These are phyloP conservation scores for Agrochola lychnidis DNA, from an alignment of 2,888 invertebrate species.

Conservation along the genomic window DNA sequence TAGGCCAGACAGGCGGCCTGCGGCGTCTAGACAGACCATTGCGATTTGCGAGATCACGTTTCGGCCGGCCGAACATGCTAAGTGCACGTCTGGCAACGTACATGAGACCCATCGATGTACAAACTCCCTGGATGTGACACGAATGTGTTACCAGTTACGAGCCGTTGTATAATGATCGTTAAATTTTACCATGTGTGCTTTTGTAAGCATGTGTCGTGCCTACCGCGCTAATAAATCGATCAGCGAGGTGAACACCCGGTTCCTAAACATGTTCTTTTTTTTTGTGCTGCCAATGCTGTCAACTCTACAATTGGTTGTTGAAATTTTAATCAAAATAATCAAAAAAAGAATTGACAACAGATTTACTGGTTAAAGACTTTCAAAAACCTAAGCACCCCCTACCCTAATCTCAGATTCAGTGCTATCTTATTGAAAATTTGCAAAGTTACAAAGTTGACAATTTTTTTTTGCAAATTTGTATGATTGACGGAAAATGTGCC, in stretches of 20 bases:
- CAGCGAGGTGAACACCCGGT: conserved; percentile 29
- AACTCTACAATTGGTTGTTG: background rate
- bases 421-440: background rate
- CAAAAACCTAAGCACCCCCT: background rate
- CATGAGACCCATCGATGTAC: conserved; percentile 71
- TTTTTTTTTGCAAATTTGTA: background rate
- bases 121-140: conserved; percentile 68
- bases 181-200: conserved; percentile 23
- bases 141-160: conserved; percentile 46
- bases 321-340: background rate
- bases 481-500: background rate
- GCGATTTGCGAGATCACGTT: conserved; percentile 88
- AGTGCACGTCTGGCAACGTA: conserved; percentile 86
- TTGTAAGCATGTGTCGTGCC: conserved; percentile 12
- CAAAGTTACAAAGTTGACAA: background rate
- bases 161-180: conserved; percentile 29
- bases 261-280: background rate
- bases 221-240: conserved; percentile 25
- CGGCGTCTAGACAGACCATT: conserved; percentile 85
- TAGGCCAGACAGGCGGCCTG: conserved; percentile 83
- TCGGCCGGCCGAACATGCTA: conserved; percentile 87
- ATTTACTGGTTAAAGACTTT: background rate
- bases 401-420: background rate
- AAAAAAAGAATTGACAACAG: background rate
- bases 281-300: background rate